Evolutionary conservation across 2,888 invertebrate genomes (phyloP).

Genomic region (Polyommatus icarus): DNA sequence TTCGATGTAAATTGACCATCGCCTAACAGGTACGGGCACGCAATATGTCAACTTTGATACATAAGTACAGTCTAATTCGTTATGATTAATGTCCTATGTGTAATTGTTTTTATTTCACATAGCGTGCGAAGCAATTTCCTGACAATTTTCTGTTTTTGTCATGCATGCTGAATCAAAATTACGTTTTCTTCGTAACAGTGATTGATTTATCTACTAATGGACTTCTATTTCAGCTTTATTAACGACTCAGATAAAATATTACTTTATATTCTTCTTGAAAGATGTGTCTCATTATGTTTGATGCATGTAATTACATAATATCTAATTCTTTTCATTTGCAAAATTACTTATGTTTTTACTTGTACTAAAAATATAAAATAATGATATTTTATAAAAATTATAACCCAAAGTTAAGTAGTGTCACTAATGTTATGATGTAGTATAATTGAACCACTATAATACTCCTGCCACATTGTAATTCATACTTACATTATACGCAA

Average conservation of each 20-base stretch:
- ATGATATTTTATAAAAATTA: not conserved
- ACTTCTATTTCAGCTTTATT: not conserved
- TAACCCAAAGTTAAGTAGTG: not conserved
- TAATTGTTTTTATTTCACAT: slow-evolving; percentile 41
- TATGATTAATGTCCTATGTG: slow-evolving; percentile 64
- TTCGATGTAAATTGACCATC: slow-evolving; percentile 75
- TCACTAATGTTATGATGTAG: not conserved
- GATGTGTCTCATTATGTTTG: not conserved
- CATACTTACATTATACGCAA: not conserved
- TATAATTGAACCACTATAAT: not conserved
- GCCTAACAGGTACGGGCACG: slow-evolving; percentile 64
- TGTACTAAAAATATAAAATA: too few relatives aligned
- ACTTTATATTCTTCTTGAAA: not conserved
- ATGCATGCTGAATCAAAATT: slow-evolving; percentile 9
- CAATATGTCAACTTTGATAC: slow-evolving; percentile 77
- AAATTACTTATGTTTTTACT: not conserved
- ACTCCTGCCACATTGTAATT: not conserved
- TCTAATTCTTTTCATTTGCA: not conserved
- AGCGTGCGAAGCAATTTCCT: slow-evolving; percentile 40
- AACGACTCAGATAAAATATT: not conserved
- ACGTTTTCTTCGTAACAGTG: slow-evolving; percentile 4
- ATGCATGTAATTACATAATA: not conserved
- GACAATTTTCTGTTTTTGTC: slow-evolving; percentile 32
- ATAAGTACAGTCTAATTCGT: slow-evolving; percentile 61
- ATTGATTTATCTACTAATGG: slow-evolving; percentile 21